Conservation (phyloP, 2,888 invertebrate genomes). For the Eumacrocentrus americanus region DNA sequence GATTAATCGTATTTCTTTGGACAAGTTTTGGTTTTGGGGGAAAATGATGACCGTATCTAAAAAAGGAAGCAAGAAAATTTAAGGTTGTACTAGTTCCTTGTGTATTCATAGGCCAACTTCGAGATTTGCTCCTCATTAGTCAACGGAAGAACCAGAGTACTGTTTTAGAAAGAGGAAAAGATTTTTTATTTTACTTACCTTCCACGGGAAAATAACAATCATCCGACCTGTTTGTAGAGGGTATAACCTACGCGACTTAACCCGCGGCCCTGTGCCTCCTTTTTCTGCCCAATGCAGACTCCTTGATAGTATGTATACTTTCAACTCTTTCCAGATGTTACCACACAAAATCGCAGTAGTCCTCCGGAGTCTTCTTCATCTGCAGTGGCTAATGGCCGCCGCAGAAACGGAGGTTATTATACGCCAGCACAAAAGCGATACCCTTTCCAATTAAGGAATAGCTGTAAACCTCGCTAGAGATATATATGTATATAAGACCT, state of each 20-base stretch:
- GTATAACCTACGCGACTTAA: slow-evolving; percentile 31
- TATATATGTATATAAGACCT: slow-evolving; percentile 2
- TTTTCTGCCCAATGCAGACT: no score
- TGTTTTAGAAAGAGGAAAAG: slow-evolving; percentile 25
- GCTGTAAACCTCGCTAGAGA: slow-evolving; percentile 41
- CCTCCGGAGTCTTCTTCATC: slow-evolving; percentile 32
- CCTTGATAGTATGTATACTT: background rate
- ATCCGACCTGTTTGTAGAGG: background rate
- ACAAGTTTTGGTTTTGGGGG: no score
- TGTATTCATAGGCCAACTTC: slow-evolving; percentile 45
- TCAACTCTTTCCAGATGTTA: slow-evolving; percentile 14
- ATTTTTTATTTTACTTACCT: no score
- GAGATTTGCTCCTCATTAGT: slow-evolving; percentile 55
- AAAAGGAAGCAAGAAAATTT: no score
- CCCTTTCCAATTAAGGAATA: slow-evolving; percentile 56
- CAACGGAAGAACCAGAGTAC: slow-evolving; percentile 36
- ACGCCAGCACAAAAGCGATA: slow-evolving; percentile 57
- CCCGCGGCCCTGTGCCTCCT: slow-evolving; percentile 18
- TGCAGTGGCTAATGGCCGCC: slow-evolving; percentile 33
- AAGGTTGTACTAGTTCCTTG: no score
- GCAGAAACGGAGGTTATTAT: slow-evolving; percentile 53
- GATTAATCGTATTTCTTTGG: no score
- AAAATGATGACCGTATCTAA: no score
- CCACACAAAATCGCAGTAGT: slow-evolving; percentile 13
- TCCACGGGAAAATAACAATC: background rate